Evolutionary conservation across 2,797 vertebrate genomes (phyloP), one percentile per base, ranked within the genome.

Genomic region (Spatula versicolor): DNA sequence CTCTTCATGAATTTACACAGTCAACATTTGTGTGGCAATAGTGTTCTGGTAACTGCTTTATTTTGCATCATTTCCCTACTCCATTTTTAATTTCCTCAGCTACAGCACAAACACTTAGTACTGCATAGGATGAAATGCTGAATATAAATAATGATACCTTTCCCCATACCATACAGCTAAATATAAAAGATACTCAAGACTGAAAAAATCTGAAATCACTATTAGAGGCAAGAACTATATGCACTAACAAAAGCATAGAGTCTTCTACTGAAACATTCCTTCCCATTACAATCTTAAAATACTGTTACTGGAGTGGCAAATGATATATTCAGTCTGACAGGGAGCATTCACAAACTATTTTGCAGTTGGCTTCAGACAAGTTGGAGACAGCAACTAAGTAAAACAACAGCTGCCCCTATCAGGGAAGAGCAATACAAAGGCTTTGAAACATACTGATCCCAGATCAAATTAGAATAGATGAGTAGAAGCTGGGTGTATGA

Each of bases 401-500:
- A 43, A 83, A 77, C 33, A 64, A 74, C 17, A 87, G 10, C 60
- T 85, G 60, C 8, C 12, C 6, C 1, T 6, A 16, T 0, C 2
- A 5, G 56, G 37, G 12, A 83, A 86, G 35, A 54, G 1, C 14
- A 54, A 26, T 18, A 52, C 2, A 50, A 80, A 71, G 58, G 52
- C 52, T 52, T 0, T 58, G 45, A 74, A 60, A 41, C 94, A 67
- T 20, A 56, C 7, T 6, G 6, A 74, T 48, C 73, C 21, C 39
- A 85, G 28, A 74, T 1, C 13, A 59, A 63, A 45, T 59, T 13
- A 56, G 30, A 75, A 48, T 0, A 74, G 4, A 54, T 77, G 55
- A 50, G 6, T 1, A 55, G 30, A 43, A 83, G n/a, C 1, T 22
- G 50, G 33, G 88, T 58, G 60, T 23, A 46, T 0, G 0, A 3